Evolutionary conservation across 2,888 invertebrate genomes (phyloP), one percentile per base, ranked within the genome.

Genomic region (Agrochola lota): DNA sequence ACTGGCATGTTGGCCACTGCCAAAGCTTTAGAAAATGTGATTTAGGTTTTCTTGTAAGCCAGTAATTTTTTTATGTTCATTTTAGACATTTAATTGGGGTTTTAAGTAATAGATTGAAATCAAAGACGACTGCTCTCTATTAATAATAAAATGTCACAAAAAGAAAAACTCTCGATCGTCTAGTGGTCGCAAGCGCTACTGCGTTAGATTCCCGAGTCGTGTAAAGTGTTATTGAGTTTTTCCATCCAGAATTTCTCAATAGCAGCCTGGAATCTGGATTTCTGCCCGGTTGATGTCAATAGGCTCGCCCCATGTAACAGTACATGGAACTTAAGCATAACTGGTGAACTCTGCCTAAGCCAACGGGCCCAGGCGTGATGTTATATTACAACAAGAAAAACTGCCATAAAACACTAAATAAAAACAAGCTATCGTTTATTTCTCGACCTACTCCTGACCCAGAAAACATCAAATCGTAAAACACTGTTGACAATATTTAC

Each of bases 401-500:
- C 66, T 6, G 17, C n/a, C 30, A 23, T 8, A 1, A 75, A 55
- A 40, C 15, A 49, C 5, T 0, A 59, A n/a, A 80, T 57, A 9
- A 59, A 49, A 80, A 68, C n/a, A 57, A 57, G 6, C 17, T 23
- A 43, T 68, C 75, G 57, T 74, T 67, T 66, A 20, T 59, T 49
- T 52, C 15, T 15, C 11, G 11, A 40, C n/a, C 40, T 46, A 63
- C 26, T 0, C 15, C 23, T 76, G 20, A 60, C 82, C 77, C 62
- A 82, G n/a, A 73, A 80, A 81, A 80, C 5, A 6, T 20, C 35
- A 12, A 62, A 23, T 40, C 57, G 35, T 49, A 67, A 67, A 67
- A 26, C 60, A 52, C 35, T 71, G 70, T 77, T 81, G 70, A 80
- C 77, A 71, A 57, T n/a, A n/a, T 64, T 75, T 30, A n/a, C n/a